Evolutionary conservation across 2,113 vertebrate genomes (phyloP), one percentile per base, ranked within the genome.

Genomic region (Periophthalmodon schlosseri): DNA sequence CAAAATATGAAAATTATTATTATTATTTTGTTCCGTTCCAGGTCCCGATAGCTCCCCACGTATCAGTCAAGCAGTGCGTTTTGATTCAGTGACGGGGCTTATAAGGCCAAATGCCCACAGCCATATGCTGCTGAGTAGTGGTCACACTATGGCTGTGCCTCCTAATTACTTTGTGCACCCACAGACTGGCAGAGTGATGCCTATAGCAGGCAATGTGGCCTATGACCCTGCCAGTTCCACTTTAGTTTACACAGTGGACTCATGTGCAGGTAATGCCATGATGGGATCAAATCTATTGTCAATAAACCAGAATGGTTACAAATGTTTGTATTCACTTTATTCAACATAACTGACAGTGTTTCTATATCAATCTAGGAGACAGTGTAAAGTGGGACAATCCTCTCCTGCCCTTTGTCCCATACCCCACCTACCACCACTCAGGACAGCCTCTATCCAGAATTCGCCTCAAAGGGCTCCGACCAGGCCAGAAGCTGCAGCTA

Each of bases 381-480:
- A 54, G 81, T 52, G 88, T 68, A 20, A 95, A 92, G 44, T 93
- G 91, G 57, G 93, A 93, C 52, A 84, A 76, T 15, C 92, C 95
- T 28, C 69, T 95, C 50, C 89, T 96, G 49, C 95, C 95, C 69
- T 96, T 94, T 0, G 74, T 97, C 28, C 94, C 95, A 2, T 96
- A 95, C 70, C 95, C 96, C 0, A 28, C 83, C 4, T 92, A 92
- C 56, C 87, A 88, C 0, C 79, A 66, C 74, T 91, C 94, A 1
- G 91, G 90, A 47, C 83, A 80, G 28, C 87, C 91, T 33, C 92
- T 94, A 0, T 70, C 89, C 61, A 87, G 81, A 72, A 88, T 80
- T 3, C 72, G 69, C 10, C 87, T 96, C 44, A 91, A 92, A 56
- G 76, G 80, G 68, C 91, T 97, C 57, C 87, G 91, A 58, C 89